Evolutionary conservation across 1,140 invertebrate genomes (phyloP), one percentile per base, ranked within the genome.

Genomic region (Drosophila cardini): DNA sequence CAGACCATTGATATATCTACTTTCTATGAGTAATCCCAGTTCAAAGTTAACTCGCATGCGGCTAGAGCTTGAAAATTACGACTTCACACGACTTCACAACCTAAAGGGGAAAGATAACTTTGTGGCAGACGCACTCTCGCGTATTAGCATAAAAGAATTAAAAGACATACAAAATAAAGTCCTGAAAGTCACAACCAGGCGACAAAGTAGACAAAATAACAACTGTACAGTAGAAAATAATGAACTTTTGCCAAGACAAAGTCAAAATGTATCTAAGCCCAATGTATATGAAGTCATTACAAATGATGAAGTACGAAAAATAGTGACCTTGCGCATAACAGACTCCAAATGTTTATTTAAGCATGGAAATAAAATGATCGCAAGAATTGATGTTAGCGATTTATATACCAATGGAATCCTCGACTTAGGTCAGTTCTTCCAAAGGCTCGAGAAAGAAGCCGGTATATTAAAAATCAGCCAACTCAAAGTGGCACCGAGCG

Each of bases 371-470:
- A 50, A 50, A 50, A 30, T 50, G 1, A 50, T 50, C 3, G 21
- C 18, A 26, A 50, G 46, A 50, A 50, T 50, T 26, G 46, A 50
- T 30, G 26, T 50, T 50, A 21, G 46, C 5, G 46, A 50, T 50
- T 11, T 50, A 50, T 50, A 50, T 50, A 50, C 21, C 2, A 30
- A 50, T 50, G 46, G 21, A 50, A 50, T 26, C 30, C 26, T 50
- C 26, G 46, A 50, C 13, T n/a, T 50, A 50, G 3, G 10, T 10
- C 21, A 50, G 26, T 21, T 50, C 26, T 50, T 50, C 11, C 46
- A 18, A 50, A 50, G 21, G 46, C 46, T 50, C 21, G 46, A 50
- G 11, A 50, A 26, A 30, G 18, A 50, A 30, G 46, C 21, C 46
- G 46, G 46, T 50, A 50, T 50, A 26, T 30, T 50, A n/a, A 50